These are phyloP conservation scores for Mormyrops boulengeri DNA, from an alignment of 2,797 vertebrate species.

Conservation along the genomic window DNA sequence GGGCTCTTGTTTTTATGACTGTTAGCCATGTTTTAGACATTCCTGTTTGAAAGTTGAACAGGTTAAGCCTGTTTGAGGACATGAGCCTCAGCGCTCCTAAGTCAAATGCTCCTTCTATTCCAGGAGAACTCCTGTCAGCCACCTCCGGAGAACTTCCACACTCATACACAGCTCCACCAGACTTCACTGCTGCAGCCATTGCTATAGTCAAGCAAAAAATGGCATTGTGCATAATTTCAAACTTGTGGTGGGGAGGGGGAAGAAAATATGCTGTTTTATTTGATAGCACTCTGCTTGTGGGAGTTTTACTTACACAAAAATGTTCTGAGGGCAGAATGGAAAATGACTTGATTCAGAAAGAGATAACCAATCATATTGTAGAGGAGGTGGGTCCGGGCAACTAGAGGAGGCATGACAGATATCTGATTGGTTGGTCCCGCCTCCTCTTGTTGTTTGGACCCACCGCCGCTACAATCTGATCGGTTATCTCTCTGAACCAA, in stretches of 20 bases:
- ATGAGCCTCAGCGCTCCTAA: not conserved
- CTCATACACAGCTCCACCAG: not conserved
- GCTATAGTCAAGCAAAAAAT: not conserved
- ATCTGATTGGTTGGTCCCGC: not conserved
- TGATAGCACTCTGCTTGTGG: not conserved
- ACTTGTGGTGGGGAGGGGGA: not conserved
- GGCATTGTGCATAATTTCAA: not conserved
- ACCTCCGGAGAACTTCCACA: not conserved
- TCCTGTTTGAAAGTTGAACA: constrained; percentile 11
- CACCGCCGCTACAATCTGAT: not conserved
- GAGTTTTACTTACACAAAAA: not conserved
- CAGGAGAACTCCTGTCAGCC: not conserved
- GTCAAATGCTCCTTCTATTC: not conserved
- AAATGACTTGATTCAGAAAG: not conserved
- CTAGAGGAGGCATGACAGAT: too few species aligned
- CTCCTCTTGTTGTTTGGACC: not conserved
- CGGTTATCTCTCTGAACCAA: not conserved
- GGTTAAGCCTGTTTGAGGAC: constrained; percentile 10
- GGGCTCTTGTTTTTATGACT: not conserved
- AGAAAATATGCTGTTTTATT: not conserved
- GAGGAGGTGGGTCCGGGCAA: not conserved
- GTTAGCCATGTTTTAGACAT: not conserved
- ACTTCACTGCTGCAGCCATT: not conserved
- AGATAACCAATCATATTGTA: not conserved
- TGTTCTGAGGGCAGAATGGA: not conserved